phyloP scores from a whole-genome alignment of 2,888 invertebrate species.

The Trimorus sp. region DNA sequence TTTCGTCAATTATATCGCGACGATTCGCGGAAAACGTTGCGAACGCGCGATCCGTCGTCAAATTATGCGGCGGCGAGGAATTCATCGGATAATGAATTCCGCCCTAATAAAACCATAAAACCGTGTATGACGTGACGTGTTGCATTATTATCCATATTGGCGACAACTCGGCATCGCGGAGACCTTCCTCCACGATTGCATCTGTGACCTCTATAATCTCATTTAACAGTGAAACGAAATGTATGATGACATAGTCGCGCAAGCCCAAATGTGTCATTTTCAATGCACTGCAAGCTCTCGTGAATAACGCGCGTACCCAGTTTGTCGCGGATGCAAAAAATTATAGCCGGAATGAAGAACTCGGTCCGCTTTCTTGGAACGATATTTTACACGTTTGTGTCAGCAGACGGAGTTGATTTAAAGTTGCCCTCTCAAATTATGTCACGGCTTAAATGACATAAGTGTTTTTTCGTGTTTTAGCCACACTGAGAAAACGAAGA shows the following conservation, averaged over 20 bases:
- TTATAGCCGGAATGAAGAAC: slow-evolving; percentile 39
- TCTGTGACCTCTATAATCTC: slow-evolving; percentile 67
- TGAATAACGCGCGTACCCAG: slow-evolving; percentile 45
- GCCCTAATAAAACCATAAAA: slow-evolving; percentile 67
- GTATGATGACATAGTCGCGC: slow-evolving; percentile 63
- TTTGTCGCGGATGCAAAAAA: slow-evolving; percentile 52
- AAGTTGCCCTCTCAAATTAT: no score
- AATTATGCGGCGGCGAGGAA: slow-evolving; percentile 58
- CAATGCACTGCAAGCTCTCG: slow-evolving; percentile 45
- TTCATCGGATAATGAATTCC: slow-evolving; percentile 66
- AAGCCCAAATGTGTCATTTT: slow-evolving; percentile 63
- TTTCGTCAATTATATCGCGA: slow-evolving; percentile 43
- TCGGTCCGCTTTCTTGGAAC: slow-evolving; percentile 28
- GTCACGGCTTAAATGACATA: no score
- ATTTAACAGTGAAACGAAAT: slow-evolving; percentile 66
- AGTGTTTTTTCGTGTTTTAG: no score
- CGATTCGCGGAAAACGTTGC: slow-evolving; percentile 49
- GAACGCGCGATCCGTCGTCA: slow-evolving; percentile 29
- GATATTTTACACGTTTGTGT: slow-evolving; percentile 1
- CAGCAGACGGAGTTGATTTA: no score
- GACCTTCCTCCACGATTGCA: slow-evolving; percentile 65
- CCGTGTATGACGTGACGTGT: slow-evolving; percentile 62
- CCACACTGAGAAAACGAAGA: no score
- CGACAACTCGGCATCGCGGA: slow-evolving; percentile 65
- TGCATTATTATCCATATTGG: slow-evolving; percentile 66